Evolutionary conservation across 2,113 vertebrate genomes (phyloP).

Genomic region (Podarcis muralis): DNA sequence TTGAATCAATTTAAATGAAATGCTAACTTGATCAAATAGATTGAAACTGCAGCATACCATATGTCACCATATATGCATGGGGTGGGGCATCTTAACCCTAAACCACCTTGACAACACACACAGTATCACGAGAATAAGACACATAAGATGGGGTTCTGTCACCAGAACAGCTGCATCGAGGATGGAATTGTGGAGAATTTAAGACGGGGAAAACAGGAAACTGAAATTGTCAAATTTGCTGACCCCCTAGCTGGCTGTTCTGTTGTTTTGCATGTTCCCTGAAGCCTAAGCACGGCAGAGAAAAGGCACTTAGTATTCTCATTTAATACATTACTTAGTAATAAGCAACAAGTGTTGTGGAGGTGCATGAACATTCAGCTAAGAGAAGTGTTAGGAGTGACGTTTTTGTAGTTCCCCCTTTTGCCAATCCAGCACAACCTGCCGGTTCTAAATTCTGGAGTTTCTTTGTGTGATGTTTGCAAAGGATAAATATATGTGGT

Average conservation of each 20-base stretch:
- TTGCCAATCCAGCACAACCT: background rate
- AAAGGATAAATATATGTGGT: background rate
- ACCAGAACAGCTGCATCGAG: background rate
- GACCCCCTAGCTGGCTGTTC: too few species aligned
- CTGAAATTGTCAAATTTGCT: too few species aligned
- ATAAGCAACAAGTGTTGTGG: background rate
- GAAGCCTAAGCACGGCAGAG: background rate
- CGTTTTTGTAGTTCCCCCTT: background rate
- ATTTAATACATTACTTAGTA: background rate
- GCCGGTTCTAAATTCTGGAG: background rate
- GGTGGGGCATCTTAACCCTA: background rate
- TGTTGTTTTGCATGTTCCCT: background rate
- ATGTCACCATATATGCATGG: too few species aligned
- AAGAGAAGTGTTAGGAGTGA: background rate
- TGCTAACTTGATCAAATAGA: background rate
- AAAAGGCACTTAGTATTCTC: background rate
- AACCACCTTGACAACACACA: background rate
- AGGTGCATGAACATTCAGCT: background rate
- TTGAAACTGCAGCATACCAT: too few species aligned
- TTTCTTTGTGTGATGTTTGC: background rate
- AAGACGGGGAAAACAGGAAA: too few species aligned
- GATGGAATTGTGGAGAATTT: too few species aligned
- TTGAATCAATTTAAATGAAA: conserved; percentile 47
- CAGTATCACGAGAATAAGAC: background rate
- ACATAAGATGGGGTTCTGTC: background rate